Evolutionary conservation across 2,888 invertebrate genomes (phyloP).

Genomic region (Cryptus armator): DNA sequence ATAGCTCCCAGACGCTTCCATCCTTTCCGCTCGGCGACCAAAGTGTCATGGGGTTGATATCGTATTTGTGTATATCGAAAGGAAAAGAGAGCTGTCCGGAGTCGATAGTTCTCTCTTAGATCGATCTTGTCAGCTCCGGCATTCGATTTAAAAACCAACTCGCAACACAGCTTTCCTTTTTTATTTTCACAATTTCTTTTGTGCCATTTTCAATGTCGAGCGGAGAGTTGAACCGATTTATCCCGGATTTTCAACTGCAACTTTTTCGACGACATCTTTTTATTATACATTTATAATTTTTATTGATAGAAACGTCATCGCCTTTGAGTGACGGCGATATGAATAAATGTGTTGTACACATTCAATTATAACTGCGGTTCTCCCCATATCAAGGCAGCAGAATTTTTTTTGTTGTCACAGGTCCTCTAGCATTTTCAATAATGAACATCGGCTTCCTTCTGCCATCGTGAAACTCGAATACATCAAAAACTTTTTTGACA

Average conservation of each 20-base stretch:
- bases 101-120: slow-evolving; percentile 57
- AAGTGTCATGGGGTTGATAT: slow-evolving; percentile 65
- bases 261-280: neutral
- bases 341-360: neutral
- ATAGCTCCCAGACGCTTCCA: slow-evolving; percentile 72
- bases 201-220: neutral
- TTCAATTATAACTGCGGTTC: neutral
- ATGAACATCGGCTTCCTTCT: neutral
- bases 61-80: slow-evolving; percentile 63
- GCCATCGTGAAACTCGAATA: neutral
- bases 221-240: neutral
- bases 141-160: slow-evolving; percentile 35
- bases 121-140: slow-evolving; percentile 23
- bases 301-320: neutral
- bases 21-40: slow-evolving; percentile 70
- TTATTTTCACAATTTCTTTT: neutral
- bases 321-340: neutral
- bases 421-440: neutral
- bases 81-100: slow-evolving; percentile 41
- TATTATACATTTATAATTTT: neutral
- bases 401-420: neutral
- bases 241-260: neutral
- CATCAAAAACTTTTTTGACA: neutral
- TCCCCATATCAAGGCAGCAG: neutral
- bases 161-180: neutral